phyloP scores from a whole-genome alignment of 2,888 invertebrate species.

The Megalurothrips usitatus region DNA sequence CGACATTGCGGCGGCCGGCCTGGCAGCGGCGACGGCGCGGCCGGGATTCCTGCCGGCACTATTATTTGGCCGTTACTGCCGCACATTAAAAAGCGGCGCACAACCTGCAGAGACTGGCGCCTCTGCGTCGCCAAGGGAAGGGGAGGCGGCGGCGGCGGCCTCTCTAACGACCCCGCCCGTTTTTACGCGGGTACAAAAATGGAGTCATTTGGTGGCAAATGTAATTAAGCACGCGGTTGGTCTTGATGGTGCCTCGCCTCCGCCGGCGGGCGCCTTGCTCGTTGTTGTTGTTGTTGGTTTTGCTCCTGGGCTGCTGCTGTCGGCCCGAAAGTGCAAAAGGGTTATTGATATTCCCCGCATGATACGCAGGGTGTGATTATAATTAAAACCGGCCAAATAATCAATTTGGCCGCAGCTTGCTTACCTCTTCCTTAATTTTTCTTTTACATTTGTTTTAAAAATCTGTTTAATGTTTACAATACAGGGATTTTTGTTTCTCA shows the following conservation, averaged over 20 bases:
- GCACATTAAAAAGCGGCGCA: not conserved
- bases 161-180: conserved; percentile 3
- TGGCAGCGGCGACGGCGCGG: no score
- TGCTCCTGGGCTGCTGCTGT: no score
- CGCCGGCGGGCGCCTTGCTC: not conserved
- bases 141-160: not conserved
- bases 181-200: conserved; percentile 22
- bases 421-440: no score
- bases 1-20: no score
- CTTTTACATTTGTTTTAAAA: no score
- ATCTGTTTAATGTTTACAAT: no score
- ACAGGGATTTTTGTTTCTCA: no score
- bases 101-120: no score
- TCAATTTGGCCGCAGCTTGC: no score
- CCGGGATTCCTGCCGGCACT: not conserved
- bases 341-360: not conserved
- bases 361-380: not conserved
- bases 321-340: no score
- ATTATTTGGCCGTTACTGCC: conserved; percentile 16
- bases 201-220: conserved; percentile 26
- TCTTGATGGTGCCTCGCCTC: not conserved
- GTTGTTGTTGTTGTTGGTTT: not conserved
- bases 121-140: no score
- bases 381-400: no score
- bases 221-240: conserved; percentile 12